phyloP scores from a whole-genome alignment of 2,113 vertebrate species.

The Chinchilla lanigera region DNA sequence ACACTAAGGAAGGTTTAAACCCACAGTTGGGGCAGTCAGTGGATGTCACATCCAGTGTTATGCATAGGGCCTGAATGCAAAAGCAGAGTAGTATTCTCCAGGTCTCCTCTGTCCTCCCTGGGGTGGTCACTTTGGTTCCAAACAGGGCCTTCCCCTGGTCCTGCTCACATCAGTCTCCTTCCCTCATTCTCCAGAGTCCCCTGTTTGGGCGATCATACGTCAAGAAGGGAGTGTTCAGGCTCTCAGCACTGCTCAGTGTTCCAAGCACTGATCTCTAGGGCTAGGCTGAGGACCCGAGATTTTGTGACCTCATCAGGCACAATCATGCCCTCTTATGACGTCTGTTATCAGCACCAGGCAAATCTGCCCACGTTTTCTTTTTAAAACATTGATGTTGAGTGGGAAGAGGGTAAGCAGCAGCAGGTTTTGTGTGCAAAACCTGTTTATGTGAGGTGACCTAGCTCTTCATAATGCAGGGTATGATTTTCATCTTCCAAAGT shows the following conservation, averaged over 20 bases:
- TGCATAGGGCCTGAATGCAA: neutral
- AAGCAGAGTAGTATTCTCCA: neutral
- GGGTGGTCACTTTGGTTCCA: neutral
- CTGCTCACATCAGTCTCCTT: neutral
- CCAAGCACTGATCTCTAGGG: neutral
- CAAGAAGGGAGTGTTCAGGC: neutral
- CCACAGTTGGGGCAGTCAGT: neutral
- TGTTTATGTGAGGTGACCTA: neutral
- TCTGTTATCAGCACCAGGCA: neutral
- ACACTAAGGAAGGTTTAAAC: neutral
- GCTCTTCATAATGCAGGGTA: neutral
- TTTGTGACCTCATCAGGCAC: neutral
- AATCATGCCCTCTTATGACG: neutral
- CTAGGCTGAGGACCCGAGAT: neutral
- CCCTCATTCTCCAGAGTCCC: neutral
- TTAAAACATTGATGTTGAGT: neutral
- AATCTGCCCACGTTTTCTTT: neutral
- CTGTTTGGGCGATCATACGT: neutral
- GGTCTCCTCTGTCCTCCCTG: neutral
- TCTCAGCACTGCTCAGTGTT: neutral
- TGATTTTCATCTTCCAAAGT: neutral
- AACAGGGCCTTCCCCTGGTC: neutral
- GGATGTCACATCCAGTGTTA: neutral
- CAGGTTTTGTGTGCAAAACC: neutral
- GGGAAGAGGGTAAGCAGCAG: neutral